Conservation (phyloP, 1,140 invertebrate species). For the Artemia franciscana region DNA sequence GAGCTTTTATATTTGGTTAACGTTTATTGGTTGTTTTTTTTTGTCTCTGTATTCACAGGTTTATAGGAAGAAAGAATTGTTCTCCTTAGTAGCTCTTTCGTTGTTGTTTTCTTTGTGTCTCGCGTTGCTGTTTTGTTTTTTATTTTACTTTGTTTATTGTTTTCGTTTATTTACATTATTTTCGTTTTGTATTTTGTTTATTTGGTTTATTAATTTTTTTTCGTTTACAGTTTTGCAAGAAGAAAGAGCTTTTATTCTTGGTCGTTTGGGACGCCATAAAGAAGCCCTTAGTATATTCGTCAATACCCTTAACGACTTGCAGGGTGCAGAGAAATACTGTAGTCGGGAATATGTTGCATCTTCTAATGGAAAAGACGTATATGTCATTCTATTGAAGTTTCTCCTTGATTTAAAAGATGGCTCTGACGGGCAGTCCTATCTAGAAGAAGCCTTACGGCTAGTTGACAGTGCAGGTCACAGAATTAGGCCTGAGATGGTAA, state of each 20-base stretch:
- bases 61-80: too few species aligned
- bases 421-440: conserved; percentile 1
- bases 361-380: conserved; percentile 5
- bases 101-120: too few species aligned
- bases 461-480: conserved; percentile 9
- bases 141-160: background rate
- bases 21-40: too few species aligned
- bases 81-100: too few species aligned
- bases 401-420: conserved; percentile 8
- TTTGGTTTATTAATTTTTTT: conserved; percentile 1
- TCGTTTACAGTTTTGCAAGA: conserved; percentile 27
- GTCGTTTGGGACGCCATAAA: conserved; percentile 61
- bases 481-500: conserved; percentile 4
- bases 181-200: conserved; percentile 4
- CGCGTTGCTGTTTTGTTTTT: too few species aligned
- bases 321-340: conserved; percentile 64
- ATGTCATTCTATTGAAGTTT: background rate
- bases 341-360: conserved; percentile 23
- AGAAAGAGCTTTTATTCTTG: conserved; percentile 75
- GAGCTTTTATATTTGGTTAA: too few species aligned
- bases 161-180: background rate
- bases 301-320: conserved; percentile 47
- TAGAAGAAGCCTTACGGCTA: conserved; percentile 5
- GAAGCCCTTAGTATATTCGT: conserved; percentile 80
- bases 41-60: too few species aligned